Base-by-base conservation (phyloP, 2,888 invertebrate genomes). In the Acleris literana region DNA sequence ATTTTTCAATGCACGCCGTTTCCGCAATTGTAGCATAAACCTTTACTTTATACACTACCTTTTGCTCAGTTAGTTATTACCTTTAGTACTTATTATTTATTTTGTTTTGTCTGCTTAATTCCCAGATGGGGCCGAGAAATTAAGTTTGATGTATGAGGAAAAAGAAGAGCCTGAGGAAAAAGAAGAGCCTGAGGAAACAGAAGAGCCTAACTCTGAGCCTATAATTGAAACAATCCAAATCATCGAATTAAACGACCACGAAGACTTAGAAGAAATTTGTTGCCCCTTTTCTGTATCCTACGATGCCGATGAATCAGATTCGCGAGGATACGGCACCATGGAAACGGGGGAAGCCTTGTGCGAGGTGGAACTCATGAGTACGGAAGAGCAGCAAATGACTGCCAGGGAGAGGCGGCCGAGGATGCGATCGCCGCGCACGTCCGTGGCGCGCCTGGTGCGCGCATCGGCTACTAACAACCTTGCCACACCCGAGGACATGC, bases 401-500 rank as follows among this genome's bases (percentile, higher is more conserved):
- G 3, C 0, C 11, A 33, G 9, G 13, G 33, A 18, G 18, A 33
- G 25, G 11, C 33, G n/a, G 18, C 13, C 18, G 53, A 17, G 39
- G 46, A 33, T 18, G 17, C 52, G 39, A 22, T 52, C 57, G 20
- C 51, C 51, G 16, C 43, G 22, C 33, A 18, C 22, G 44, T 33
- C 46, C 11, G 54, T 17, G 49, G 58, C 69, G 51, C 67, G 67
- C n/a, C 56, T 64, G 3, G 62, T 71, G 17, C 70, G 70, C 44
- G 74, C 72, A 52, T 78, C 81, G 67, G 68, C 71, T 17, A 66
- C 76, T 1, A 74, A 72, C 64, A 73, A 74, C 54, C 44, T 77
- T 2, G 69, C 73, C 39, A 71, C 81, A 46, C 71, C 81, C 48
- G 82, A 85, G 56, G 85, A 87, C 61, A 74, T 88, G 7, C 73